Conservation (phyloP, 2,888 invertebrate species). For the Pediacus dermestoides region DNA sequence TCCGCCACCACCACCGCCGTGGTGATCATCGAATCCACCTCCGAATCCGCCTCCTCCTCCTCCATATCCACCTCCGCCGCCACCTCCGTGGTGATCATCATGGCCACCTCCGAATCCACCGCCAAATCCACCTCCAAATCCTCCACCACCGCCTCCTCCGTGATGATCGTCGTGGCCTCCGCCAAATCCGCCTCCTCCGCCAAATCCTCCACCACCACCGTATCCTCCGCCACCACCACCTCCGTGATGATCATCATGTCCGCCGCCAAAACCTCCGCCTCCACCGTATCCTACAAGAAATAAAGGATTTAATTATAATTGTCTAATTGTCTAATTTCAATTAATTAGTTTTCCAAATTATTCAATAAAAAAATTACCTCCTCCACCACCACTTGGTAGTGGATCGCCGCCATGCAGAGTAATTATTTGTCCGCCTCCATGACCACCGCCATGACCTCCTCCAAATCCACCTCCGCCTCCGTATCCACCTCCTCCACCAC, state of each 20-base stretch:
- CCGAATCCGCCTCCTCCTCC: slow-evolving; percentile 10
- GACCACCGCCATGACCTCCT: slow-evolving; percentile 10
- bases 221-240: slow-evolving; percentile 11
- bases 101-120: slow-evolving; percentile 12
- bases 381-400: slow-evolving; percentile 12
- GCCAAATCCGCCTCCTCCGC: slow-evolving; percentile 13
- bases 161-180: slow-evolving; percentile 7
- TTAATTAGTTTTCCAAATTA: not conserved
- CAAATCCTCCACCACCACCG: slow-evolving; percentile 9
- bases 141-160: slow-evolving; percentile 16
- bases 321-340: not conserved
- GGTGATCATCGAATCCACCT: too few species aligned
- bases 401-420: slow-evolving; percentile 14
- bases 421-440: slow-evolving; percentile 5
- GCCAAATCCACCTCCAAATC: slow-evolving; percentile 10
- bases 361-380: slow-evolving; percentile 5
- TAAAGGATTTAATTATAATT: too few species aligned
- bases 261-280: slow-evolving; percentile 12
- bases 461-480: slow-evolving; percentile 2
- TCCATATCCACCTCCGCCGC: slow-evolving; percentile 11
- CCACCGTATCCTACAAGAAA: slow-evolving; percentile 12
- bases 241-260: slow-evolving; percentile 8
- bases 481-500: slow-evolving; percentile 10
- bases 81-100: slow-evolving; percentile 8
- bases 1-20: slow-evolving; percentile 10